Base-by-base conservation (phyloP, 2,888 invertebrate species). In the Caenorhabditis doughertyi region DNA sequence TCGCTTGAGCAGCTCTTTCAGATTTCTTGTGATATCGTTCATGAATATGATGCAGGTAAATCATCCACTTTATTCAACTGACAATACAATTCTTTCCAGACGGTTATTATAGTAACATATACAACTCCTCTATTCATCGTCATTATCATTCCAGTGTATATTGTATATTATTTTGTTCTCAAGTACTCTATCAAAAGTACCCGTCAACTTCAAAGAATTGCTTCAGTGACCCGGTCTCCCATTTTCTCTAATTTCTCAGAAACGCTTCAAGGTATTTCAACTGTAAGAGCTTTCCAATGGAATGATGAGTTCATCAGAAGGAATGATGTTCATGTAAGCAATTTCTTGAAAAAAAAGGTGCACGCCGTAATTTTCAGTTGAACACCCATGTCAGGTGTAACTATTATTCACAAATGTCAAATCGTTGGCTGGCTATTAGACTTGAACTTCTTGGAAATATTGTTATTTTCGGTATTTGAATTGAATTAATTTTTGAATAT, bases 141-240 rank as follows among this genome's bases (percentile, higher is more conserved):
- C 7, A 87, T 90, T 51, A 88, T 88, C n/a, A 80, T 91, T 29
- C 91, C 91, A 0, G 84, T 91, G n/a, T 86, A 86, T 64, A 81
- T 90, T 49, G 82, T 89, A 65, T 91, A 91, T 79, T 68, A 89
- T 58, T 82, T 49, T 64, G 87, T 92, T 44, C 91, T 98, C 94
- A 94, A 96, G 87, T 96, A 97, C 93, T 98, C 97, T 93, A 96
- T 98, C 84, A 95, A 96, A 2, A 95, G 97, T 0, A 97, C 98
- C 2, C 94, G 98, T n/a, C 98, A 98, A 73, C 86, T 91, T 67
- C 92, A 92, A 76, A 83, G 91, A 58, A 85, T 91, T 27, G 89
- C 91, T 29, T 91, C 91, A 5, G 76, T 91, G 49, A 89, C 89
- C 23, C 82, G 85, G 32, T 92, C 91, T 23, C 92, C 91, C 4